Percentiles rank a stretch among this genome's conserved stretches.
phyloP scores from a whole-genome alignment of 2,888 invertebrate genomes.

The Tinea semifulvella region DNA sequence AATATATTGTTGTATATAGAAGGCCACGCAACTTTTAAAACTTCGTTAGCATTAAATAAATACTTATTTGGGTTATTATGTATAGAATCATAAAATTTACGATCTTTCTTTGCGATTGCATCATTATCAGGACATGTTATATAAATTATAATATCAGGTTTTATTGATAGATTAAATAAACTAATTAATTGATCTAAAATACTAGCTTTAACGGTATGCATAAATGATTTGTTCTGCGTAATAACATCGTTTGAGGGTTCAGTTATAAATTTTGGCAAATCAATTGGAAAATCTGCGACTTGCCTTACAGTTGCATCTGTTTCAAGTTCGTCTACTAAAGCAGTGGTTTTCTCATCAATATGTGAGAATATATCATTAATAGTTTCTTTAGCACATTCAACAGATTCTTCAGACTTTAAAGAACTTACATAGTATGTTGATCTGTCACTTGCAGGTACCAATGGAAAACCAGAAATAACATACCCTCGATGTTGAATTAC shows the following conservation, averaged over 20 bases:
- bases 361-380: slow-evolving; percentile 35
- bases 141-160: slow-evolving; percentile 64
- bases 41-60: slow-evolving; percentile 27
- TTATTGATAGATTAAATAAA: slow-evolving; percentile 36
- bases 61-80: slow-evolving; percentile 22
- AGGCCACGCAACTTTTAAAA: slow-evolving; percentile 39
- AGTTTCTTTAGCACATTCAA: slow-evolving; percentile 29
- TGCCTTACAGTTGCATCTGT: slow-evolving; percentile 17
- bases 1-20: slow-evolving; percentile 23
- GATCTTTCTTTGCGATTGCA: slow-evolving; percentile 43
- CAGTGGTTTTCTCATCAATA: slow-evolving; percentile 36
- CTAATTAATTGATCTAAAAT: slow-evolving; percentile 37
- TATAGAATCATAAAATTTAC: slow-evolving; percentile 39
- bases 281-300: slow-evolving; percentile 19
- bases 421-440: slow-evolving; percentile 27
- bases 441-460: slow-evolving; percentile 52
- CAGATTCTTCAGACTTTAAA: slow-evolving; percentile 40
- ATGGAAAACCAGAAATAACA: slow-evolving; percentile 71
- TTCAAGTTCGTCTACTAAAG: slow-evolving; percentile 19
- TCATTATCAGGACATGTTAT: slow-evolving; percentile 63
- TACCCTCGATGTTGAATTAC: slow-evolving; percentile 69
- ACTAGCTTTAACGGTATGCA: slow-evolving; percentile 31
- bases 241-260: slow-evolving; percentile 36
- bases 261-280: slow-evolving; percentile 42
- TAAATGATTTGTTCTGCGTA: slow-evolving; percentile 25